Conservation (phyloP, 2,113 vertebrate genomes). For the Malurus alboscapulatus region DNA sequence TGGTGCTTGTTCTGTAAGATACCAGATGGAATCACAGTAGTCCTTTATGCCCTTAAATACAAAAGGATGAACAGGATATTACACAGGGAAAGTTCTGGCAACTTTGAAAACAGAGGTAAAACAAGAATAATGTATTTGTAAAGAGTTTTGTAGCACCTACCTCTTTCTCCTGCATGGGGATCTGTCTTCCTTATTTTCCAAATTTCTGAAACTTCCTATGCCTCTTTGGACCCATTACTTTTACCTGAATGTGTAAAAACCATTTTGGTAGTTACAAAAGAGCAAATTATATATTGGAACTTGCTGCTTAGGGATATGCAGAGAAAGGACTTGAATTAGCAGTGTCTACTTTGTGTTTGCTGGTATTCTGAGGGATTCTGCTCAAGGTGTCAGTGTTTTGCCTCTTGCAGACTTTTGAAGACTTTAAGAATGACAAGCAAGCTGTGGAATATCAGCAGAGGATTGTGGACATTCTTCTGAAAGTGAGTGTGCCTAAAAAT, state of each 20-base stretch:
- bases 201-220: background rate
- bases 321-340: background rate
- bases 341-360: background rate
- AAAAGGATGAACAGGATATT: background rate
- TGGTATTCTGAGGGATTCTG: background rate
- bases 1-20: background rate
- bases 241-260: background rate
- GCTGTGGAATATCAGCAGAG: constrained; percentile 97
- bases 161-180: background rate
- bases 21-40: background rate
- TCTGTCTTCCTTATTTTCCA: background rate
- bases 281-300: background rate
- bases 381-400: constrained; percentile 12
- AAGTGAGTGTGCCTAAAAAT: constrained; percentile 73
- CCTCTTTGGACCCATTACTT: background rate
- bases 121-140: background rate
- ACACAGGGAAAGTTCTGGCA: background rate
- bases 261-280: background rate
- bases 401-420: constrained; percentile 93
- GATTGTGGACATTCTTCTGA: constrained; percentile 95
- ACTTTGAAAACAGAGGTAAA: background rate
- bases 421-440: constrained; percentile 98
- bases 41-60: background rate
- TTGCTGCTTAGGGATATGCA: background rate
- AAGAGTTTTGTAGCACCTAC: background rate